Evolutionary conservation across 2,888 invertebrate species (phyloP).

Genomic region (Sclerodermus sp.): DNA sequence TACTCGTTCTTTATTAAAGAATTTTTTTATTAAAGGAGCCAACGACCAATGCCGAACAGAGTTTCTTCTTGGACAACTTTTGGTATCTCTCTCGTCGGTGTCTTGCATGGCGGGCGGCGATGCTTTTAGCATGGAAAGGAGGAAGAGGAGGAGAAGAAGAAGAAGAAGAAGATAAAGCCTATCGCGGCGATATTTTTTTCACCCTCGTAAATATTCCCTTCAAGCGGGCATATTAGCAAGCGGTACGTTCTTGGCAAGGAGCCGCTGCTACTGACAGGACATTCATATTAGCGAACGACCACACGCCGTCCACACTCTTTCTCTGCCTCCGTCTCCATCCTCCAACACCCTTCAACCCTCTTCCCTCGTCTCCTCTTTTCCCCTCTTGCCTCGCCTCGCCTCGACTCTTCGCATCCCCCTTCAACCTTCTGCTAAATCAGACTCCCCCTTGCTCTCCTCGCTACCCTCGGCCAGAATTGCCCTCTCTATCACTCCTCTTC

Average conservation of each 20-base stretch:
- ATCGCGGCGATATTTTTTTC: constrained; percentile 33
- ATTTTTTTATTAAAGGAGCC: too few species aligned
- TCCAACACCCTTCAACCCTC: background rate
- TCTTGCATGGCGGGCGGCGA: too few species aligned
- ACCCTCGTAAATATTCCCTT: constrained; percentile 53
- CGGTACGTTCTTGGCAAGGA: constrained; percentile 53
- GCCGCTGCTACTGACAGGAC: constrained; percentile 55
- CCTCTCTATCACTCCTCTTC: constrained; percentile 5
- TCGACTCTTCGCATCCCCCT: background rate
- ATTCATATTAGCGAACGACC: constrained; percentile 49
- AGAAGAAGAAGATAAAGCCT: constrained; percentile 4
- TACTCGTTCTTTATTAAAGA: too few species aligned
- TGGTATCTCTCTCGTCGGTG: too few species aligned
- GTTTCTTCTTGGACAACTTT: too few species aligned
- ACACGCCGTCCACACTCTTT: constrained; percentile 30
- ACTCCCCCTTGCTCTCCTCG: constrained; percentile 13
- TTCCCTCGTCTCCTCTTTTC: background rate
- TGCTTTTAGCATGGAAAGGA: too few species aligned
- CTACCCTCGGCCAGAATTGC: background rate
- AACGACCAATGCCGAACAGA: too few species aligned
- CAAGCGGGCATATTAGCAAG: constrained; percentile 47
- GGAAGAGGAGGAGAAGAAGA: constrained; percentile 14
- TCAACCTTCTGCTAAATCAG: background rate
- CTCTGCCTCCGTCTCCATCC: constrained; percentile 14
- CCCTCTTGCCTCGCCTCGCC: constrained; percentile 4